Evolutionary conservation across 2,888 invertebrate species (phyloP).

Genomic region (Agrotis puta): DNA sequence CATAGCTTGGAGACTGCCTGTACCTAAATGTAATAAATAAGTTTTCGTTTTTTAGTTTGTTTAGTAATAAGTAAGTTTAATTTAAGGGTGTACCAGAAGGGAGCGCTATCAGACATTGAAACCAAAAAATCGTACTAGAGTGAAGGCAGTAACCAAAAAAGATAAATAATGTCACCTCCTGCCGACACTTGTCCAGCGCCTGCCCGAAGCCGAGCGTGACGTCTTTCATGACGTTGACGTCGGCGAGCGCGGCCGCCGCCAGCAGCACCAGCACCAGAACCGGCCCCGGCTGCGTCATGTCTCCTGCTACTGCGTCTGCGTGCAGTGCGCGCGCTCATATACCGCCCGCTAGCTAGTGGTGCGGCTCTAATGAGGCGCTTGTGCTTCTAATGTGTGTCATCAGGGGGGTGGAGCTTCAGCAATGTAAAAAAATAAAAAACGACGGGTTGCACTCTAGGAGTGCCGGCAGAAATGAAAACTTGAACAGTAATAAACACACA

Average conservation of each 20-base stretch:
- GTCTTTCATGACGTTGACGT: slow-evolving; percentile 83
- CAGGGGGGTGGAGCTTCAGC: slow-evolving; percentile 18
- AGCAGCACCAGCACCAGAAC: slow-evolving; percentile 46
- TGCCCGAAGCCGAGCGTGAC: slow-evolving; percentile 87
- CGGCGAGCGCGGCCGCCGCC: slow-evolving; percentile 59
- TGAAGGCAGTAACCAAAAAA: not conserved
- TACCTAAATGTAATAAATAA: no score
- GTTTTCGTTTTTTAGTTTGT: no score
- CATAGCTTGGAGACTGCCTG: no score
- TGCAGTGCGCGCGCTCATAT: slow-evolving; percentile 37
- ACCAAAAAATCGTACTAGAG: not conserved
- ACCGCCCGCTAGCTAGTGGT: slow-evolving; percentile 13
- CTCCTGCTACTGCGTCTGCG: not conserved
- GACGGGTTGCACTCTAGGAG: no score
- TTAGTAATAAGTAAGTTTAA: no score
- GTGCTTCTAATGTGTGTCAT: slow-evolving; percentile 37
- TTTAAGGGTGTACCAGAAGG: no score
- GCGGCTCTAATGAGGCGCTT: not conserved
- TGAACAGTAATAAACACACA: no score
- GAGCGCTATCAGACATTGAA: no score
- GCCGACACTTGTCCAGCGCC: slow-evolving; percentile 83
- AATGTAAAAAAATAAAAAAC: no score
- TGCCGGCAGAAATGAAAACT: no score
- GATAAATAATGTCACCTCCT: slow-evolving; percentile 75
- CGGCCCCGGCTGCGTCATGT: slow-evolving; percentile 32